These are phyloP conservation scores for Punctoribates punctum DNA, from an alignment of 2,888 invertebrate genomes.

Conservation along the genomic window DNA sequence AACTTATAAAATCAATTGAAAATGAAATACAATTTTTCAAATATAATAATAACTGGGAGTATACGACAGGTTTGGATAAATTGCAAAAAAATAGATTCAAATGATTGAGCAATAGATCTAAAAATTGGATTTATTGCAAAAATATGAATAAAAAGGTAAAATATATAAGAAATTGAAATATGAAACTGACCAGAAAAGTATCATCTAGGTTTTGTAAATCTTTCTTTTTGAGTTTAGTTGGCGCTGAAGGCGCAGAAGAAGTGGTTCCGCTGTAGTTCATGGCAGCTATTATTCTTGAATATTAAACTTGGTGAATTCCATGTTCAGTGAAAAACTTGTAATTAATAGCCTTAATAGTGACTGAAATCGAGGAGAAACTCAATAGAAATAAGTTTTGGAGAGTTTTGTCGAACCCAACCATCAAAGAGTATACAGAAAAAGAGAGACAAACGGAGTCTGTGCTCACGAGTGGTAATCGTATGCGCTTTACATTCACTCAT, in stretches of 20 bases:
- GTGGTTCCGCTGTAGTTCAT: conserved; percentile 25
- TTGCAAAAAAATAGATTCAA: too few species aligned
- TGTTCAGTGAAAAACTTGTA: background rate
- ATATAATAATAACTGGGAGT: too few species aligned
- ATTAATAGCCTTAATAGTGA: background rate
- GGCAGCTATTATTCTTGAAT: background rate
- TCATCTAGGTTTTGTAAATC: background rate
- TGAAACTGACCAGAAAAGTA: background rate
- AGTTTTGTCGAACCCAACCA: background rate
- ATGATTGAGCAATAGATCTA: too few species aligned
- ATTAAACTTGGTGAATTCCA: background rate
- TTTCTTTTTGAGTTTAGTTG: background rate
- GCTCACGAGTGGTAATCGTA: background rate
- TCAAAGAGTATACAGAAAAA: background rate
- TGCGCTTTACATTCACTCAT: conserved; percentile 15
- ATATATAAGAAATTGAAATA: too few species aligned
- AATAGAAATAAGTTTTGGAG: background rate
- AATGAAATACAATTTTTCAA: too few species aligned
- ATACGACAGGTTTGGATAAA: too few species aligned
- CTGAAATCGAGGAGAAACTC: background rate
- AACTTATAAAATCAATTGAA: too few species aligned
- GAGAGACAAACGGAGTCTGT: background rate
- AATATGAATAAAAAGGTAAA: too few species aligned
- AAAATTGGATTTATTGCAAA: too few species aligned
- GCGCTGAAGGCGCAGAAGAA: background rate